Conservation (phyloP, 1,140 invertebrate species). For the Ditylenchus dipsaci region DNA sequence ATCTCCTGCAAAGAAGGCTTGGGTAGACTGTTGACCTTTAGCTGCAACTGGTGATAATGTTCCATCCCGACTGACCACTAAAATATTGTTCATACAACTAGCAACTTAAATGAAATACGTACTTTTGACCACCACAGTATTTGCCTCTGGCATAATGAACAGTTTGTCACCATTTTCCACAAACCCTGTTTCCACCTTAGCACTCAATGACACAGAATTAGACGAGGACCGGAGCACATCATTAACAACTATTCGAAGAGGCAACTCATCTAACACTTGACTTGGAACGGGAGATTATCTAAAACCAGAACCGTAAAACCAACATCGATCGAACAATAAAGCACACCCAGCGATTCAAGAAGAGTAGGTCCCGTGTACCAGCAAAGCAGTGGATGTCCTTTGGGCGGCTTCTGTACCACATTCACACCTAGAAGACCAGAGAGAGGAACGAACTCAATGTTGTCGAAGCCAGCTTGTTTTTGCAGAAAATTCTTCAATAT, state of each 20-base stretch:
- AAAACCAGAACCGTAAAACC: constrained; percentile 59
- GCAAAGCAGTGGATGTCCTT: constrained; percentile 67
- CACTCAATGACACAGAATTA: constrained; percentile 72
- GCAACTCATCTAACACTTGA: constrained; percentile 74
- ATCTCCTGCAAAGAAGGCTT: constrained; percentile 84
- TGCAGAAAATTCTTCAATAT: constrained; percentile 84
- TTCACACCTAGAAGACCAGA: constrained; percentile 89
- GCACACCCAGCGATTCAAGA: constrained; percentile 74
- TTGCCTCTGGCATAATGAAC: constrained; percentile 77
- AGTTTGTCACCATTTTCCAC: constrained; percentile 78
- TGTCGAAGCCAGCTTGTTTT: constrained; percentile 71
- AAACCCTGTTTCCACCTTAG: constrained; percentile 82
- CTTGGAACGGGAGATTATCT: constrained; percentile 64
- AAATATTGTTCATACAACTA: no score
- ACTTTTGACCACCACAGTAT: constrained; percentile 73
- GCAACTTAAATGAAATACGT: constrained; percentile 5
- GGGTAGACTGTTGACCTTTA: constrained; percentile 61
- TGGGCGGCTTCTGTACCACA: constrained; percentile 73
- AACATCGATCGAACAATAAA: constrained; percentile 6
- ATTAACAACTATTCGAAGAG: constrained; percentile 82
- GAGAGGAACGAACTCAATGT: constrained; percentile 86
- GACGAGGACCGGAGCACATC: constrained; percentile 90
- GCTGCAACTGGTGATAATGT: constrained; percentile 29
- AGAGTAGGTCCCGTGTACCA: constrained; percentile 83
- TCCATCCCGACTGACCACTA: no score